A percentile compares a stretch with the other conserved stretches of the same genome.
Evolutionary conservation across 2,113 vertebrate genomes (phyloP).

Genomic region (Condylura cristata): DNA sequence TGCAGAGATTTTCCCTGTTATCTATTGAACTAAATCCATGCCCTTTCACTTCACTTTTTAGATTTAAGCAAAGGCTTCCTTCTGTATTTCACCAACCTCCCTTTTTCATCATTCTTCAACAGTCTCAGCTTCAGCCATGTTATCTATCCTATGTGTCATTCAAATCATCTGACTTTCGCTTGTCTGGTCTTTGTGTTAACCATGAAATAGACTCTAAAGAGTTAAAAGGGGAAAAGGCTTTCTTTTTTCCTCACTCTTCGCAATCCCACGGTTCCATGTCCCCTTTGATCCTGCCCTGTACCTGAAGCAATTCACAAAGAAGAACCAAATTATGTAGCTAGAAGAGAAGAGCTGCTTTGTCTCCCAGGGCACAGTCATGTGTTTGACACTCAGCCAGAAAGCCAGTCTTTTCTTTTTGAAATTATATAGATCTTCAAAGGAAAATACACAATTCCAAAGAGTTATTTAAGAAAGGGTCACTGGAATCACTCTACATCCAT

Average conservation of each 20-base stretch:
- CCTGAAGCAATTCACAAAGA: constrained; percentile 25
- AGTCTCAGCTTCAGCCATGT: not conserved
- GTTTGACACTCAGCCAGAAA: not conserved
- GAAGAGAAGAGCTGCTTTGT: not conserved
- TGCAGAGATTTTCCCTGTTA: not conserved
- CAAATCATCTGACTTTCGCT: not conserved
- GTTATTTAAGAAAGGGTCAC: constrained; percentile 1
- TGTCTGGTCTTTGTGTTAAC: constrained; percentile 42
- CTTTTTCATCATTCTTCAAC: not conserved
- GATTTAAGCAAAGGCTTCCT: not conserved
- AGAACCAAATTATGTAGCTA: constrained; percentile 18
- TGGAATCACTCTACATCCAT: not conserved
- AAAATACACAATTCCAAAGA: constrained; percentile 18
- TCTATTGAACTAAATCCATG: not conserved
- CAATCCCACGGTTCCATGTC: not conserved
- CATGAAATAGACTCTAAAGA: not conserved
- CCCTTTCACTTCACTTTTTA: not conserved
- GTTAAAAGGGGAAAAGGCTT: not conserved
- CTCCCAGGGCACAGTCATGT: constrained; percentile 17
- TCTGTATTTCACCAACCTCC: not conserved
- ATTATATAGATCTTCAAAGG: constrained; percentile 14
- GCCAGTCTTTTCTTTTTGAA: constrained; percentile 13
- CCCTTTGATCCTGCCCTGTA: not conserved
- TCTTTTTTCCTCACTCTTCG: not conserved
- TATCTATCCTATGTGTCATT: not conserved